Evolutionary conservation across 2,797 vertebrate genomes (phyloP), one percentile per base, ranked within the genome.

Genomic region (Chromis chromis): DNA sequence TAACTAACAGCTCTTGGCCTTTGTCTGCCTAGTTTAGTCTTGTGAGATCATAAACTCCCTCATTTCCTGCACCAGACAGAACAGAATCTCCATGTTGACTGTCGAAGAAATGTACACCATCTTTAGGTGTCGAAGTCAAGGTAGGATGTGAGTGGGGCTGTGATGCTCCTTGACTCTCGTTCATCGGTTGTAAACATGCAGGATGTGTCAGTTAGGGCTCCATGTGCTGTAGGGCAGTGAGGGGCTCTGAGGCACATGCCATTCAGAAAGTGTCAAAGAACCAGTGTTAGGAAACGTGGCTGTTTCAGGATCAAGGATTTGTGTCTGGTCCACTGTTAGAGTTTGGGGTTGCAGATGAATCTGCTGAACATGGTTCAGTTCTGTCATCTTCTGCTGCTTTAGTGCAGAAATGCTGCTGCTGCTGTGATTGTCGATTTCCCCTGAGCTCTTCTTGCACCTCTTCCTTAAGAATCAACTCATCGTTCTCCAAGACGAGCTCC

Each of bases 401-500:
- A 1, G 54, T 33, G 76, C 83, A 90, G 58, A 74, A 21, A 60
- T 53, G 62, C 28, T 66, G 68, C 62, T 53, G 62, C 33, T 66
- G 68, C 60, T 71, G 67, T 2, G 57, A 62, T 3, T 62, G 36
- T 21, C 0, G 44, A 50, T 63, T 42, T 64, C 67, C 82, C 31
- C 27, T 6, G 2, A 48, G 65, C 24, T 82, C 82, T 13, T 76
- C 82, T 11, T 83, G 81, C 52, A 76, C 79, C 28, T 76, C 70
- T 49, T 83, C 88, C 62, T 78, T 72, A 3, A 86, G 79, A 62
- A 81, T 46, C 55, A 78, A 22, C 40, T 75, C 84, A 1, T 85
- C 86, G 70, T 89, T 90, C 70, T 93, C 91, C 70, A 95, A 86
- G 42, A 95, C 77, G 11, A 96, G 87, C 86, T 93, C 90, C 77